phyloP scores from a whole-genome alignment of 2,797 vertebrate genomes.

The Poeciliopsis turneri region DNA sequence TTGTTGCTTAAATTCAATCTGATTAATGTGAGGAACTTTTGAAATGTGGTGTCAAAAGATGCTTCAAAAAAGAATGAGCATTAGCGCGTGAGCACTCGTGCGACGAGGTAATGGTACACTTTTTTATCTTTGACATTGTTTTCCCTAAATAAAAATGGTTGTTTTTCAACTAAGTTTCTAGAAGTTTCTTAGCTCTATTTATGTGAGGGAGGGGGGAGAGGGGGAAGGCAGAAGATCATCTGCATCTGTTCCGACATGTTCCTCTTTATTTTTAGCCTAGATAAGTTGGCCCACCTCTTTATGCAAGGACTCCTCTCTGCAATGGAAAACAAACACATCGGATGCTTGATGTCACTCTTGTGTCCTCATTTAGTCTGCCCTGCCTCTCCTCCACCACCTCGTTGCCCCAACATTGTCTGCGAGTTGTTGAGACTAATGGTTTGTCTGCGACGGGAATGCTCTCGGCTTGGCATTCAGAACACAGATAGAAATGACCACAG shows the following conservation, averaged over 20 bases:
- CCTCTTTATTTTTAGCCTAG: background rate
- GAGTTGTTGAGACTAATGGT: constrained; percentile 45
- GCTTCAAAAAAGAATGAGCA: background rate
- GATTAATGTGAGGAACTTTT: background rate
- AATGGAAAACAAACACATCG: background rate
- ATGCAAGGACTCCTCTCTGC: background rate
- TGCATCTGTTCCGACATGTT: background rate
- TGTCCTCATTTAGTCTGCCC: background rate
- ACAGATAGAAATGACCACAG: constrained; percentile 52
- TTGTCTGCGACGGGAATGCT: constrained; percentile 47
- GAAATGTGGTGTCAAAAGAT: background rate
- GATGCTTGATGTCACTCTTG: background rate
- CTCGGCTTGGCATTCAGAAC: constrained; percentile 59
- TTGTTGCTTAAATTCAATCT: background rate
- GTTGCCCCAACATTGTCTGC: constrained; percentile 13
- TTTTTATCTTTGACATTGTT: background rate
- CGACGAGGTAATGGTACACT: background rate
- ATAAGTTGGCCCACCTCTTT: background rate
- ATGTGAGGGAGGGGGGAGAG: too few relatives aligned
- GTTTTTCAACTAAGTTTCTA: too few relatives aligned
- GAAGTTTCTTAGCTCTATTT: too few relatives aligned
- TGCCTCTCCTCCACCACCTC: background rate
- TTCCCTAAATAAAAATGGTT: background rate
- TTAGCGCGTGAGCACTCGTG: background rate
- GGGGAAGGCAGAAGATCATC: too few relatives aligned